phyloP scores from a whole-genome alignment of 2,797 vertebrate species.

The Poeciliopsis presidionis region DNA sequence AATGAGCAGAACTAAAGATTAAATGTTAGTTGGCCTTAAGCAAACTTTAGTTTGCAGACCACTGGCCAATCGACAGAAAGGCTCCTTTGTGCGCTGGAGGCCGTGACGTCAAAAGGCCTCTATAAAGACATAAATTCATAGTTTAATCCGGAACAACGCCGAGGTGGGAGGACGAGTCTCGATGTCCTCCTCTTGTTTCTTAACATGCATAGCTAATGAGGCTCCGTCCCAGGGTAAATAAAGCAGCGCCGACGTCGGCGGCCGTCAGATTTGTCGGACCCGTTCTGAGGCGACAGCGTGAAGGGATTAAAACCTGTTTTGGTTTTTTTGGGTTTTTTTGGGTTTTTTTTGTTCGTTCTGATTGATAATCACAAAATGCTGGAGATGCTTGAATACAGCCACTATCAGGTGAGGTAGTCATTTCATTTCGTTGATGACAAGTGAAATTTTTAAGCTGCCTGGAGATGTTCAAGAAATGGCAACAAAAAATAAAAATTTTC shows the following conservation, averaged over 20 bases:
- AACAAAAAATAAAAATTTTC: background rate
- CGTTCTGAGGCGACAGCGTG: constrained; percentile 43
- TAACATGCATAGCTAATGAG: constrained; percentile 93
- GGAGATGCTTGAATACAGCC: constrained; percentile 99
- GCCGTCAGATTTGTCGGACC: constrained; percentile 54
- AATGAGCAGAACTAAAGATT: constrained; percentile 97
- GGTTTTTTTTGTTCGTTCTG: constrained; percentile 20
- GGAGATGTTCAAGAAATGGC: background rate
- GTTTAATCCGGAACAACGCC: constrained; percentile 84
- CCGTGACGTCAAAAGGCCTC: constrained; percentile 92
- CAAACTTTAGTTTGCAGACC: constrained; percentile 89
- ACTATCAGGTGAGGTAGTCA: constrained; percentile 92
- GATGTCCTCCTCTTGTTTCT: constrained; percentile 81
- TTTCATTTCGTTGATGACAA: background rate
- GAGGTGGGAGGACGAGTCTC: constrained; percentile 79
- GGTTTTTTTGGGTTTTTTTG: background rate
- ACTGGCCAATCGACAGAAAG: constrained; percentile 88
- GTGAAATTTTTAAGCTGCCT: background rate
- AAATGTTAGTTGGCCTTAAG: constrained; percentile 93
- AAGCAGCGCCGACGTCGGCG: constrained; percentile 69
- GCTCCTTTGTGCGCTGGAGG: constrained; percentile 86
- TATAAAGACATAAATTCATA: constrained; percentile 87
- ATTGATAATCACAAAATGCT: constrained; percentile 79
- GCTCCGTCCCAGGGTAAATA: constrained; percentile 84
- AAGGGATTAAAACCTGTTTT: constrained; percentile 68